These are phyloP conservation scores for Aspidiotus rigidus DNA, from an alignment of 2,888 invertebrate genomes.

Conservation along the genomic window DNA sequence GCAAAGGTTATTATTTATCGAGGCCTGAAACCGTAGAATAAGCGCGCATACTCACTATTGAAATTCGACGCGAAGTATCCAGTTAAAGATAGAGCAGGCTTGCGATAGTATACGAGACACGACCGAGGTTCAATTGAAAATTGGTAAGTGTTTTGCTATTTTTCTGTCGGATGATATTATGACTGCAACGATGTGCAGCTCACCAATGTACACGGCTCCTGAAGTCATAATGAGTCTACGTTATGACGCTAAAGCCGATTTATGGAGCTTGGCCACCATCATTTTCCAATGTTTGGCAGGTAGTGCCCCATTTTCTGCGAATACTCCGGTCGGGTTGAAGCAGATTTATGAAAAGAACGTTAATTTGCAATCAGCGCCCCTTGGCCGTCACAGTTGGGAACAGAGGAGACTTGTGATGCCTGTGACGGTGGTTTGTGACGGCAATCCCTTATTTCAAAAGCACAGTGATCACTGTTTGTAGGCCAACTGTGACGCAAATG, in stretches of 20 bases:
- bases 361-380: conserved; percentile 79
- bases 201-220: conserved; percentile 98
- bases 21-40: conserved; percentile 98
- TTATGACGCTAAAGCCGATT: conserved; percentile 97
- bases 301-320: conserved; percentile 96
- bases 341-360: conserved; percentile 93
- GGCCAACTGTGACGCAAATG: too few species aligned
- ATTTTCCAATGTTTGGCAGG: conserved; percentile 97
- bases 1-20: conserved; percentile 97
- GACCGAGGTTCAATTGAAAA: conserved; percentile 87
- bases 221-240: conserved; percentile 99
- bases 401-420: too few species aligned
- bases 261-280: conserved; percentile 98
- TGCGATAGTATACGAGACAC: conserved; percentile 48
- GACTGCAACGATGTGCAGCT: conserved; percentile 98
- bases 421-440: too few species aligned
- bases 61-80: conserved; percentile 65
- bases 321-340: conserved; percentile 94
- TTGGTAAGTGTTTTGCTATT: conserved; percentile 78
- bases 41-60: too few species aligned
- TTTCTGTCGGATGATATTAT: conserved; percentile 97
- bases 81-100: conserved; percentile 38
- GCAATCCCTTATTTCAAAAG: too few species aligned
- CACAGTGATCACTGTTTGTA: too few species aligned
- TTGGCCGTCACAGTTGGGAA: too few species aligned